Conservation (phyloP, 2,888 invertebrate genomes). For the Oeneis ivallda region DNA sequence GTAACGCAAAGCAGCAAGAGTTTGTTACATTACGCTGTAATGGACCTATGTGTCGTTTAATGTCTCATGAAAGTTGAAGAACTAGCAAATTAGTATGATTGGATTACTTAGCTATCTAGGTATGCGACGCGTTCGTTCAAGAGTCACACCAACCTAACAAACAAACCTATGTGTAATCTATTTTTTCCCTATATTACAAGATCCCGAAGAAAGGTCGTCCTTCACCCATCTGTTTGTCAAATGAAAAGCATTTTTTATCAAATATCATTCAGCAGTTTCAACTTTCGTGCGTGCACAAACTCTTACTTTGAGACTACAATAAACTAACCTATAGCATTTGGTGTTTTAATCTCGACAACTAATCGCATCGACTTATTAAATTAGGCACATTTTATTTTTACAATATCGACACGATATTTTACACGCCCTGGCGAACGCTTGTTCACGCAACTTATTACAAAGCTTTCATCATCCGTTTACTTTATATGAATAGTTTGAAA, state of each 20-base stretch:
- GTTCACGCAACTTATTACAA: constrained; percentile 11
- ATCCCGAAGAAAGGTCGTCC: no score
- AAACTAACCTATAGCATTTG: constrained; percentile 59
- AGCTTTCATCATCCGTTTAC: constrained; percentile 3
- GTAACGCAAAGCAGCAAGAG: neutral
- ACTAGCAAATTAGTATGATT: neutral
- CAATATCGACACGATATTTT: constrained; percentile 20
- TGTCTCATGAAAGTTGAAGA: neutral
- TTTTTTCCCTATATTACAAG: no score
- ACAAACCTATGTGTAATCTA: no score
- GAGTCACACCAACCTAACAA: no score
- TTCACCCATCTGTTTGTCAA: no score
- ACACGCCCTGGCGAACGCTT: neutral
- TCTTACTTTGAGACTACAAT: constrained; percentile 28
- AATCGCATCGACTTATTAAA: constrained; percentile 40
- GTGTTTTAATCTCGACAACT: constrained; percentile 71
- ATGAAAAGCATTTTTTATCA: no score
- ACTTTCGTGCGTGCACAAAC: neutral
- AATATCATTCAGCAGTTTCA: neutral
- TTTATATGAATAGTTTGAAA: no score
- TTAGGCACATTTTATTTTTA: constrained; percentile 47
- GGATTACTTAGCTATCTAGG: no score
- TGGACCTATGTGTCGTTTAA: no score
- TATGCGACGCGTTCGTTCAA: no score
- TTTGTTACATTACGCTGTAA: neutral